A percentile compares a stretch with the other conserved stretches of the same genome.
phyloP scores from a whole-genome alignment of 2,888 invertebrate genomes.

The Creontiades dilutus region DNA sequence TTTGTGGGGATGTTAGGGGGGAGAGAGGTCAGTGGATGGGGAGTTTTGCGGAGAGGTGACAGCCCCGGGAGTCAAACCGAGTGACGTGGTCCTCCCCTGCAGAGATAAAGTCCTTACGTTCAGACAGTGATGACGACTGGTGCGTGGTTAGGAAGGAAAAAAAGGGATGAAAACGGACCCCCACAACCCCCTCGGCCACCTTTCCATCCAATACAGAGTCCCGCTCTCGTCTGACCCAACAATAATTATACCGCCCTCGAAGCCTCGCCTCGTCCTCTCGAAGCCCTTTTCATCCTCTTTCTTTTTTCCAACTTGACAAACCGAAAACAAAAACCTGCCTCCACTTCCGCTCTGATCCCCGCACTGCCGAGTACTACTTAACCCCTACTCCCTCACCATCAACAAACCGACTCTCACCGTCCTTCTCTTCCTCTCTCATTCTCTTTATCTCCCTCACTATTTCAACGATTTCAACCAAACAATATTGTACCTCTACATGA shows the following conservation, averaged over 20 bases:
- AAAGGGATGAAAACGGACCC: neutral
- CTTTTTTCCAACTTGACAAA: neutral
- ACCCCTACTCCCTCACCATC: neutral
- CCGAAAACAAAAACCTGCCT: neutral
- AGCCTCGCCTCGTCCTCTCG: neutral
- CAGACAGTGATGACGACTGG: slow-evolving; percentile 19
- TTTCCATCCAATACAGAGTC: neutral
- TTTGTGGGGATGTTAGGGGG: too few species aligned
- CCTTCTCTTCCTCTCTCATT: too few species aligned
- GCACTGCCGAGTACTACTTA: neutral
- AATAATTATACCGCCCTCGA: slow-evolving; percentile 13
- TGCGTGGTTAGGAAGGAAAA: neutral
- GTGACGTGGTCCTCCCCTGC: neutral
- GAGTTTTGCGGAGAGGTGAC: too few species aligned
- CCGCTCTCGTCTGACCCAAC: slow-evolving; percentile 9
- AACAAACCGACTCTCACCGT: neutral
- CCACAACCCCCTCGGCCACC: neutral
- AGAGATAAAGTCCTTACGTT: slow-evolving; percentile 18
- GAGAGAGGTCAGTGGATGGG: too few species aligned
- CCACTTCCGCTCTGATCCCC: neutral
- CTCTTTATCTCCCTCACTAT: too few species aligned
- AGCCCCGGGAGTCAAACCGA: neutral
- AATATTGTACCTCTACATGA: too few species aligned
- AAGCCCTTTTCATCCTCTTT: neutral
- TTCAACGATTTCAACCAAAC: too few species aligned